Base-by-base conservation (phyloP, 1,140 invertebrate species). In the Dinoponera quadriceps region DNA sequence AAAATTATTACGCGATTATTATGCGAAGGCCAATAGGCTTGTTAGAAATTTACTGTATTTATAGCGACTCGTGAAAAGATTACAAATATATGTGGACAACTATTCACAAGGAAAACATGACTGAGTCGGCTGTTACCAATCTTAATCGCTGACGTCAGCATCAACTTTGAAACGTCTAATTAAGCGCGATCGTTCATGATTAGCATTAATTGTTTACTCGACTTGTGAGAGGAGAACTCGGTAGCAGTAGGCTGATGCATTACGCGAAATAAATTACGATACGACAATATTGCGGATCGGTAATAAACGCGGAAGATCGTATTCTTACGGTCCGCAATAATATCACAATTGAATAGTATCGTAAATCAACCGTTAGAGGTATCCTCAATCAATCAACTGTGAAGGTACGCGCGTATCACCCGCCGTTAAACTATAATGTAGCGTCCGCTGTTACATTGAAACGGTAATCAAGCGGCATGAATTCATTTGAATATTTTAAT, bases 401-500 rank as follows among this genome's bases (percentile, higher is more conserved):
- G 25, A 5, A 68, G 66, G 49, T 7, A 7, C 16, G 48, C 16
- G 48, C 16, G 22, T 20, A 38, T 20, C 13, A 77, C 49, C 22
- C 11, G 11, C 9, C 5, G 38, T 68, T 55, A 78, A 68, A 44
- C 18, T 55, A 20, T n/a, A 38, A 69, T 44, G 38, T 9, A 57
- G 54, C 44, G 63, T 22, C 48, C 2, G 38, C 1, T 59, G 22
- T 59, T 48, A 9, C 18, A 4, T 57, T 54, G 5, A 18, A 55
- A 27, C 18, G 33, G 3, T 20, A 77, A 77, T 68, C 22, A 57
- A 7, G 11, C 9, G 18, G 57, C 66, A 1, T 16, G 51, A 80
- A 80, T 80, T 44, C 20, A 80, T 80, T 80, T 80, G 38, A 80
- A 80, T 80, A 80, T 80, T 69, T 71, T 25, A 57, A 80, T 80